These are phyloP conservation scores for Pyrrhia umbra DNA, from an alignment of 2,888 invertebrate genomes.

Conservation along the genomic window DNA sequence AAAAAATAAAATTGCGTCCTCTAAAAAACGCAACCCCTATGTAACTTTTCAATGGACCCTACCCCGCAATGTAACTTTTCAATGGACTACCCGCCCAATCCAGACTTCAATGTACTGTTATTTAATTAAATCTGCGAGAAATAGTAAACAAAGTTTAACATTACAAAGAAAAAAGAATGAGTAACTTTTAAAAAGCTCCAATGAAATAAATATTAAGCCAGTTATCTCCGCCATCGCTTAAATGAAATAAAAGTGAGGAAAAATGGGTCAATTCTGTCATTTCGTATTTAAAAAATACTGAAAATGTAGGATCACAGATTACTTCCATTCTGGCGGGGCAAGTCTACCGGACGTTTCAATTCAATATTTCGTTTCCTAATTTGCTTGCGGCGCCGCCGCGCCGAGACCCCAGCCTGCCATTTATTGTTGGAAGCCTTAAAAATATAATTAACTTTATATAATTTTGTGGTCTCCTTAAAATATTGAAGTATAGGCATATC, in stretches of 20 bases:
- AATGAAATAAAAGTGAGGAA: slow-evolving; percentile 24
- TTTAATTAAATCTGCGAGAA: slow-evolving; percentile 26
- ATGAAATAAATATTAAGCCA: slow-evolving; percentile 35
- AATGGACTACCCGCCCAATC: no score
- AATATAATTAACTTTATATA: slow-evolving; percentile 53
- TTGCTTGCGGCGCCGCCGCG: slow-evolving; percentile 38
- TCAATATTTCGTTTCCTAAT: slow-evolving; percentile 58
- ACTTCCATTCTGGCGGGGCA: slow-evolving; percentile 26
- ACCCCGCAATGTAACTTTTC: no score
- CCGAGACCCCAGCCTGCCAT: slow-evolving; percentile 37
- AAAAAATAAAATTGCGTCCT: no score
- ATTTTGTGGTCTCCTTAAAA: slow-evolving; percentile 49
- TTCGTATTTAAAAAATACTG: slow-evolving; percentile 39
- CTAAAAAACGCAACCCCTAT: no score
- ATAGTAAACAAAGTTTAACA: slow-evolving; percentile 17
- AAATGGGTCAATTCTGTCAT: slow-evolving; percentile 25
- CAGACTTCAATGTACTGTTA: slow-evolving; percentile 16
- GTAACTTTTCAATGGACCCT: no score
- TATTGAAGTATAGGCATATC: slow-evolving; percentile 39
- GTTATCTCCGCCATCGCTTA: slow-evolving; percentile 25
- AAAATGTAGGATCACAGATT: slow-evolving; percentile 46
- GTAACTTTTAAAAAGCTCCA: slow-evolving; percentile 22
- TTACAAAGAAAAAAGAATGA: slow-evolving; percentile 34
- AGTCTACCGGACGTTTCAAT: slow-evolving; percentile 56
- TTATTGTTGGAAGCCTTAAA: slow-evolving; percentile 51